These are phyloP conservation scores for Drosophila pruinosa DNA, from an alignment of 1,140 invertebrate species.

Conservation along the genomic window DNA sequence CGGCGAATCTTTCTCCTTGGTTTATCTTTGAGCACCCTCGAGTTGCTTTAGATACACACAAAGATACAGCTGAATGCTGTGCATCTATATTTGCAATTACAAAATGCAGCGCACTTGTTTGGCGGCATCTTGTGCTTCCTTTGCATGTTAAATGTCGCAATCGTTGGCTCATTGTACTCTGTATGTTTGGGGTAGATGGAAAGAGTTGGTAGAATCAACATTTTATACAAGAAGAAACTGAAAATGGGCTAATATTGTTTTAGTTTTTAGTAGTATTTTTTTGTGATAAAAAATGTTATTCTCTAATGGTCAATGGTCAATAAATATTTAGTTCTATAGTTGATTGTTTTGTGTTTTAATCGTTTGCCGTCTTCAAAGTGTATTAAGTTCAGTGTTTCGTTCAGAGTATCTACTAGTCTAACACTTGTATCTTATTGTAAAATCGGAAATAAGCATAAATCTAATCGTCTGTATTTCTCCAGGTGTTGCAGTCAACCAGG, in stretches of 20 bases:
- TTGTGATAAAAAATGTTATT: too few species aligned
- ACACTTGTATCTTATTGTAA: background rate
- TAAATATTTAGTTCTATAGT: too few species aligned
- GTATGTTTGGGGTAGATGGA: background rate
- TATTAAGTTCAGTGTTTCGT: background rate
- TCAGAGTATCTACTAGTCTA: background rate
- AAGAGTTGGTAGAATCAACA: background rate
- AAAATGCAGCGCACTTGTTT: conserved; percentile 12
- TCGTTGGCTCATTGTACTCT: background rate
- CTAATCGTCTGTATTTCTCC: conserved; percentile 64
- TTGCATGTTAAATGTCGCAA: background rate
- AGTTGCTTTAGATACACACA: background rate
- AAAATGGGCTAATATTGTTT: too few species aligned
- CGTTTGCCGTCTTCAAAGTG: background rate
- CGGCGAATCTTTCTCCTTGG: background rate
- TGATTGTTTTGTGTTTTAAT: too few species aligned
- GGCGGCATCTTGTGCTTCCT: background rate
- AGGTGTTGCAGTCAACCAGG: conserved; percentile 57
- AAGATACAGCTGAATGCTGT: background rate
- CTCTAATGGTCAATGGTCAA: too few species aligned
- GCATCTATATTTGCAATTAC: background rate
- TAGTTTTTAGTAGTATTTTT: too few species aligned
- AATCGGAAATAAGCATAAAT: conserved; percentile 65
- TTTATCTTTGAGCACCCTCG: background rate
- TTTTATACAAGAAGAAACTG: too few species aligned